Evolutionary conservation across 2,797 vertebrate species (phyloP), one percentile per base, ranked within the genome.

Genomic region (Acanthiza pusilla): DNA sequence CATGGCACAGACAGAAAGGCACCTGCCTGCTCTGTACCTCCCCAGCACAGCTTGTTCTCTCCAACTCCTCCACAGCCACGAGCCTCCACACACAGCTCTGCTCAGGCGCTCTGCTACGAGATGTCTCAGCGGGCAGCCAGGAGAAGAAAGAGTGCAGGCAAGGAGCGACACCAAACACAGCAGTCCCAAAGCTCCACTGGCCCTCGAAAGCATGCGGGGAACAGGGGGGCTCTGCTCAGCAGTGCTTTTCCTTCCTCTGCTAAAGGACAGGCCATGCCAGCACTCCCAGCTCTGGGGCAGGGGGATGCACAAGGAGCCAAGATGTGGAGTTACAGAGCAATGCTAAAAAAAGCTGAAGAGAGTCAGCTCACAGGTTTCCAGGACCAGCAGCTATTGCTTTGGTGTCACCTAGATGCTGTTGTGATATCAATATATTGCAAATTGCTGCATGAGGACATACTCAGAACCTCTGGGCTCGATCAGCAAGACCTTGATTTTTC

Each of bases 401-500:
- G 85, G 21, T 36, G 34, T 48, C 53, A 77, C 36, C 45, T 15
- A 54, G 30, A 51, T 43, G 21, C 10, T 83, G 43, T 32, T 55
- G 40, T 36, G 34, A 17, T 58, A 72, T 9, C 55, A 87, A 22
- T 27, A 62, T 18, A 25, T 5, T 79, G 61, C 23, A 26, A 57
- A 61, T 43, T 85, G 47, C 54, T 88, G n/a, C 68, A 26, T 11
- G 25, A 93, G 40, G 43, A 89, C 12, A 12, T 21, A 55, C 34
- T 73, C 26, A 85, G 53, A n/a, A 89, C 22, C 66, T 83, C 29
- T 48, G 70, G 32, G 47, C 63, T 93, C 1, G 0, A 84, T n/a
- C 60, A 75, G 60, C 38, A 76, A 88, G 70, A 89, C 38, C 82
- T 88, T 75, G 70, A 66, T 85, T 95, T 88, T 85, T 88, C 26